Conservation (phyloP, 2,888 invertebrate genomes). For the Phytoseiulus persimilis region DNA sequence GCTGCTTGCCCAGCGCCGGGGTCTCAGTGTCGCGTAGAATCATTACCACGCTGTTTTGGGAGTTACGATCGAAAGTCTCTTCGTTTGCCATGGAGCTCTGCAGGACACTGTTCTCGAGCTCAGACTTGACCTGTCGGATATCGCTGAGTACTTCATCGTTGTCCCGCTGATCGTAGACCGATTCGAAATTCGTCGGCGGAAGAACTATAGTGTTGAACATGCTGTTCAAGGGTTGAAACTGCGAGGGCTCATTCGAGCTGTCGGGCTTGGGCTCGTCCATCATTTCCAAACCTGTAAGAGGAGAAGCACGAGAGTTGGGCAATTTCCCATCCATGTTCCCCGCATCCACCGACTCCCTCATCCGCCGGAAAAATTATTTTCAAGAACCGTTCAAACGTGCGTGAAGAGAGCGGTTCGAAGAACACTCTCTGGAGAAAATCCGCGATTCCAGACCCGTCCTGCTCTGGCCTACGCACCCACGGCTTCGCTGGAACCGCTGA, state of each 20-base stretch:
- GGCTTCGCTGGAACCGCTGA: too few species aligned
- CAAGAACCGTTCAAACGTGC: too few species aligned
- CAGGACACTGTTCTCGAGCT: slow-evolving; percentile 26
- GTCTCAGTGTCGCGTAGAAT: neutral
- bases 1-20: too few species aligned
- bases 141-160: slow-evolving; percentile 38
- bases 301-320: neutral
- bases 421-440: too few species aligned
- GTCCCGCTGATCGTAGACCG: slow-evolving; percentile 29
- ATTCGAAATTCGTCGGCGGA: slow-evolving; percentile 23
- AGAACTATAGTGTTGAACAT: slow-evolving; percentile 11
- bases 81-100: neutral
- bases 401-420: too few species aligned
- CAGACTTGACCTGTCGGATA: slow-evolving; percentile 23
- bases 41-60: neutral
- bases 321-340: too few species aligned
- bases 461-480: too few species aligned
- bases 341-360: too few species aligned
- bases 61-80: neutral
- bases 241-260: neutral
- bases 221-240: neutral
- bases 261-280: neutral
- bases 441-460: too few species aligned
- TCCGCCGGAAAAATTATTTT: too few species aligned
- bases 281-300: neutral